Conservation (phyloP, 2,888 invertebrate genomes). For the Tiliacea citrago region DNA sequence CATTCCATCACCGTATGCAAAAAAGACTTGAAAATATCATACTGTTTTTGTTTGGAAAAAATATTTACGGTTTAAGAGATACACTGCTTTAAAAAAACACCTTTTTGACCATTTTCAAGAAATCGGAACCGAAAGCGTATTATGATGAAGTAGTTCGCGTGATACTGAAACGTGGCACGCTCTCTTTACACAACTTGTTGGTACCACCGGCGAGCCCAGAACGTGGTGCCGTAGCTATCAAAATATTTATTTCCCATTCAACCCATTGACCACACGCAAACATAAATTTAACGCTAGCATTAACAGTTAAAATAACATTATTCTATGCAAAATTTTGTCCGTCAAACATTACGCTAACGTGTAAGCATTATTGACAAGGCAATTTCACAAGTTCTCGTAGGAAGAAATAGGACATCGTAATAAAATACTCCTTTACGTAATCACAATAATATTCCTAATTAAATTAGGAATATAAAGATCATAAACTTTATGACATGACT, state of each 20-base stretch:
- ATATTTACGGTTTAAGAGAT: no score
- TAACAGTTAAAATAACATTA: conserved; percentile 35
- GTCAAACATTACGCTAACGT: conserved; percentile 14
- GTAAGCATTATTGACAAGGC: neutral
- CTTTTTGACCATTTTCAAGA: no score
- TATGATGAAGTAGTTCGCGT: conserved; percentile 74
- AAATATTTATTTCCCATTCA: conserved; percentile 43
- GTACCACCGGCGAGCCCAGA: conserved; percentile 5
- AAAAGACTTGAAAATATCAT: no score
- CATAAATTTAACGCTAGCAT: conserved; percentile 27
- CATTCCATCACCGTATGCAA: no score
- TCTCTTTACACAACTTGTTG: conserved; percentile 40
- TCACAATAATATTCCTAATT: conserved; percentile 24
- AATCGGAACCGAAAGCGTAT: conserved; percentile 71
- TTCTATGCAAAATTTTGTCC: conserved; percentile 15
- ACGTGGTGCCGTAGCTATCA: conserved; percentile 16
- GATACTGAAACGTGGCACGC: conserved; percentile 60
- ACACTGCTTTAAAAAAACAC: no score
- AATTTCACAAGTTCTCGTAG: conserved; percentile 30
- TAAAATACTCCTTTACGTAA: conserved; percentile 26
- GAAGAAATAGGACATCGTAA: conserved; percentile 21
- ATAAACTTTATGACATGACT: conserved; percentile 29
- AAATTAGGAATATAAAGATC: conserved; percentile 12
- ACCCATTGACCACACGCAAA: conserved; percentile 37
- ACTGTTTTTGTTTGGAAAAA: no score